Conservation (phyloP, 1,140 invertebrate species). For the Chironomus striatipennis region DNA sequence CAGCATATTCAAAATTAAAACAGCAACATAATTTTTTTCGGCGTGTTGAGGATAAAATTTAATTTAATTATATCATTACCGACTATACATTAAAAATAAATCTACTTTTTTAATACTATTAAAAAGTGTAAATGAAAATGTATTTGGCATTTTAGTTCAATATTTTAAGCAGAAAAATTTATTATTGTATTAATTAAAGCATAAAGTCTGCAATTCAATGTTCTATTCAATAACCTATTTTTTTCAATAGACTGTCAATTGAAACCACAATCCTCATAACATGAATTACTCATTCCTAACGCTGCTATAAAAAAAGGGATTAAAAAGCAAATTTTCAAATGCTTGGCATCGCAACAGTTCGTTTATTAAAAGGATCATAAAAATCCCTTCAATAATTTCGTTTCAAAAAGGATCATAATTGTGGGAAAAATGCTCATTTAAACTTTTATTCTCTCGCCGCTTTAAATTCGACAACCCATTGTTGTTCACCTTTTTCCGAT, state of each 20-base stretch:
- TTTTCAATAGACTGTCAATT: too few species aligned
- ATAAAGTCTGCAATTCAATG: too few species aligned
- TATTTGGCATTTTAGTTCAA: too few species aligned
- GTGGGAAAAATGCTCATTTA: slow-evolving; percentile 22
- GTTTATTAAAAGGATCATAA: slow-evolving; percentile 8
- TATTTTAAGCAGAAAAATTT: too few species aligned
- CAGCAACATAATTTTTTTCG: neutral
- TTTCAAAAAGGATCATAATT: slow-evolving; percentile 19
- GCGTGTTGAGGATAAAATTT: neutral
- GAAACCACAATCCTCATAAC: neutral
- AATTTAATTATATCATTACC: slow-evolving; percentile 10
- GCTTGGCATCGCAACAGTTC: neutral
- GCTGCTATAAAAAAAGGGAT: neutral
- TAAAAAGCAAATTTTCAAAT: neutral
- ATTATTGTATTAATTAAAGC: too few species aligned
- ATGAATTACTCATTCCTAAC: neutral
- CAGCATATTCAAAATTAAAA: neutral
- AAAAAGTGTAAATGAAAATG: too few species aligned
- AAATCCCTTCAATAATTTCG: neutral
- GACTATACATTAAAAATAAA: neutral
- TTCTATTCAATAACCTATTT: too few species aligned
- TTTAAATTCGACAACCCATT: neutral
- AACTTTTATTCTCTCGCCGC: neutral
- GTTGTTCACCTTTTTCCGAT: neutral
- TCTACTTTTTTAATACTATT: neutral